Evolutionary conservation across 2,113 vertebrate genomes (phyloP), one percentile per base, ranked within the genome.

Genomic region (Percina caprodes): DNA sequence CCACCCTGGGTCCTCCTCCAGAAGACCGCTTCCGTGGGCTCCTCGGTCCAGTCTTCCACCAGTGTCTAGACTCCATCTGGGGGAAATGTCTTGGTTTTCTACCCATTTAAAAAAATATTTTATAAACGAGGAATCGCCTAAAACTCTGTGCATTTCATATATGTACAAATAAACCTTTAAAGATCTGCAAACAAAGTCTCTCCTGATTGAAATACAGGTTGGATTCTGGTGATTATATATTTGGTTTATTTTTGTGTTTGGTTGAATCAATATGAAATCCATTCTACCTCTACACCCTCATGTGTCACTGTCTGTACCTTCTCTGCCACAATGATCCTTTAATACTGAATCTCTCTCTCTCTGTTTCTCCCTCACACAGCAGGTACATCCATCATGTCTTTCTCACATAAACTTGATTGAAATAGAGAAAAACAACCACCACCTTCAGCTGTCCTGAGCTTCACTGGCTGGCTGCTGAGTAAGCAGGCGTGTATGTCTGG

Each of bases 311-410:
- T 76, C 77, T 60, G 54, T 30, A 71, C 52, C 21, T 18, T 10
- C 51, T 54, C 54, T 5, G 45, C 19, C 61, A 46, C 18, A 35
- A 3, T 46, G 62, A 80, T 69, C 61, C 61, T 79, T 62, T 52
- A 62, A 75, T 7, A 3, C 55, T 59, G 75, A 60, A 62, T 39
- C 42, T 13, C 51, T 2, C 46, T 33, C 63, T 55, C 42, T 51
- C 19, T 54, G 21, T 39, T 61, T 74, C 56, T 60, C 24, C 15
- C 35, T 5, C 45, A 70, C 60, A 68, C 42, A 68, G 77, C 61
- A 67, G 74, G 42, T 71, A 60, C 66, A 86, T 82, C 66, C 72
- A 89, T 84, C 84, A 79, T 30, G 52, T 46, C 85, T 58, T 35
- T 69, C 63, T 48, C 14, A 42, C 35, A 71, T 35, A 69, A 16